Evolutionary conservation across 2,888 invertebrate genomes (phyloP), one percentile per base, ranked within the genome.

Genomic region (Polyommatus icarus): DNA sequence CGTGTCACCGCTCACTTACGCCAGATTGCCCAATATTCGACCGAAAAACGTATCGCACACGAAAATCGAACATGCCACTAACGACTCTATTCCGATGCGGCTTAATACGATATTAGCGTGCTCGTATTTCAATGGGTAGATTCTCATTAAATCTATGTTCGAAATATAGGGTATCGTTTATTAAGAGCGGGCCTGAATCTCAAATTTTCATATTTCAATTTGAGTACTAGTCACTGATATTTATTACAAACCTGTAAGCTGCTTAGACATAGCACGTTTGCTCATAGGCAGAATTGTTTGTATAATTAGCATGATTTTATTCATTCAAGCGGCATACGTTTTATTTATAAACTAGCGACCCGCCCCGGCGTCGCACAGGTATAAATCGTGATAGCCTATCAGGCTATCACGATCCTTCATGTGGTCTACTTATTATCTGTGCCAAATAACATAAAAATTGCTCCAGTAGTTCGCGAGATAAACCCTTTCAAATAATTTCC

Each of bases 1-100:
- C 86, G 84, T 85, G 86, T 86, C 86, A 81, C 83, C 83, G 81
- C 80, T 83, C 85, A 84, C 83, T 87, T 84, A 82, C 78, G 80
- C 79, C 76, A 77, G 76, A 82, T 82, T 80, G 81, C 77, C 79
- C 71, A 76, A 71, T 77, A 76, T 79, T 77, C 50, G 54, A 71
- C 54, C 76, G 76, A 78, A 80, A 76, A 78, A 79, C 79, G 79
- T 78, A 76, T 78, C 76, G 78, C 77, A 20, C 15, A 59, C 77
- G 59, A 77, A 78, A 78, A 78, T 46, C 29, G n/a, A 61, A 36
- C 79, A 78, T 36, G 40, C 80, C 20, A 81, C 76, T 79, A 78
- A 54, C 75, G 36, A 18, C 79, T 67, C 10, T 79, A 67, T 75
- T 54, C 24, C 50, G 46, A 50, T 46, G 20, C 46, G 7, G 50